Base-by-base conservation (phyloP, 2,113 vertebrate species). In the Oncorhynchus tshawytscha region DNA sequence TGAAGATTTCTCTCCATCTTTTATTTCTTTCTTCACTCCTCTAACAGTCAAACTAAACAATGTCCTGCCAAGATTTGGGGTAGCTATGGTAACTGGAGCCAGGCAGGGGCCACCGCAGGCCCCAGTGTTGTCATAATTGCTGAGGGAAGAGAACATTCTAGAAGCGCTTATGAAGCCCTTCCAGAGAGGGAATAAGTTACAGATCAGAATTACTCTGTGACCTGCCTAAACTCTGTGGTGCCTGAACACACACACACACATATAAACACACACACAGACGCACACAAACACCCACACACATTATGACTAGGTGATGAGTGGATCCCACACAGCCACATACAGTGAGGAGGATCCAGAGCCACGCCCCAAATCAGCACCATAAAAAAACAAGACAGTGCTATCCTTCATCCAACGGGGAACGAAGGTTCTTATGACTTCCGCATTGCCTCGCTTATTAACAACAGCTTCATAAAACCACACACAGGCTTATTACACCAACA, bases 381-480 rank as follows among this genome's bases (percentile, higher is more conserved):
- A 1, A 77, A 25, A 39, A 60, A 1, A 60, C 49, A 69, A 8
- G n/a, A 16, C 15, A 74, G 20, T 57, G 45, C 34, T 72, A 0
- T 34, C 4, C 24, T 45, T 51, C 49, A 22, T 78, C 78, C 70
- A 79, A n/a, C 69, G 64, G 72, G 64, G 65, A 82, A 18, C 1
- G 75, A 84, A 70, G 76, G 70, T 76, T 84, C 80, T 88, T 85
- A 90, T 86, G 59, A 76, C 72, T 82, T 87, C 80, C 77, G 85
- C 72, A 71, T 86, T 87, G 78, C 31, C 73, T 71, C 74, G 74
- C 24, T 82, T 71, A 88, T 84, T 78, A 82, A 81, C 62, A 85
- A 75, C 82, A 87, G 82, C 22, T 54, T 54, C 51, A 54, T 54
- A 54, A 54, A 54, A 54, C 39, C 3, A 54, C 51, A 16, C 49